Conservation (phyloP, 2,888 invertebrate species). For the Amblyjoppa proteus region DNA sequence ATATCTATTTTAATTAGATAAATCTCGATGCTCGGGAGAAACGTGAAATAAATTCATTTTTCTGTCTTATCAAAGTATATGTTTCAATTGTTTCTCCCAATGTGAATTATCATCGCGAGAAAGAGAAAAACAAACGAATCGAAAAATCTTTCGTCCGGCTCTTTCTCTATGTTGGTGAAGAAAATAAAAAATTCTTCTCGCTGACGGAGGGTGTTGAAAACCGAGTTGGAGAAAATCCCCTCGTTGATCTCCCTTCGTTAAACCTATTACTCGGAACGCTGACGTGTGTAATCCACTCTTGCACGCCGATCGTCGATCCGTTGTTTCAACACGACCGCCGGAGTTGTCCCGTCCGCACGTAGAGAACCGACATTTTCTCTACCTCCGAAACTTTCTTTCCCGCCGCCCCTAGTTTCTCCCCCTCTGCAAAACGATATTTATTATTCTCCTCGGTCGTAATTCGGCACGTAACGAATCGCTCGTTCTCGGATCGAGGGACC, state of each 20-base stretch:
- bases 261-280: constrained; percentile 51
- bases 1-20: no score
- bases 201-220: neutral
- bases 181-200: neutral
- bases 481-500: neutral
- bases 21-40: no score
- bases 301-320: constrained; percentile 31
- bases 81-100: no score
- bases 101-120: no score
- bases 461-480: constrained; percentile 46
- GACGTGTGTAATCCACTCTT: constrained; percentile 54
- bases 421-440: constrained; percentile 18
- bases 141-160: no score
- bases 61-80: no score
- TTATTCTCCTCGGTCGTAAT: constrained; percentile 25
- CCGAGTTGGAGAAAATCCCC: neutral
- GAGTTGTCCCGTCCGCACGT: neutral
- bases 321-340: constrained; percentile 20
- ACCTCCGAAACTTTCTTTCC: neutral
- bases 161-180: no score
- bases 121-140: no score
- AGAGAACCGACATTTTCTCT: constrained; percentile 7
- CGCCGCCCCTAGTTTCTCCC: constrained; percentile 7
- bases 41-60: no score
- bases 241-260: constrained; percentile 36